Evolutionary conservation across 2,113 vertebrate species (phyloP).

Genomic region (Cyrtonyx montezumae): DNA sequence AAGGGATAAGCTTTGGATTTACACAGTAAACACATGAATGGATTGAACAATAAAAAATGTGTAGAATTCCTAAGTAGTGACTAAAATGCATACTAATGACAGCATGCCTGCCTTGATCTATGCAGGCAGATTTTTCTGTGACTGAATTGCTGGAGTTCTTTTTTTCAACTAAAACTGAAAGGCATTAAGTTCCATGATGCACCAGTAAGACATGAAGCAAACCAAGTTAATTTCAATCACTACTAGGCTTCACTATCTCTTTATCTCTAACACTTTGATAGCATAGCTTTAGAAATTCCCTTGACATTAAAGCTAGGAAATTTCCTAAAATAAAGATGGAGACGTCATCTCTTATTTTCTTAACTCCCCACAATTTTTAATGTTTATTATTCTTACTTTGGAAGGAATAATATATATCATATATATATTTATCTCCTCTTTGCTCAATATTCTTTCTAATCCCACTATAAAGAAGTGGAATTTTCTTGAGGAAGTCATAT

Average conservation of each 20-base stretch:
- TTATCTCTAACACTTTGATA: not conserved
- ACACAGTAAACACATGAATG: not conserved
- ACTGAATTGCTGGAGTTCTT: not conserved
- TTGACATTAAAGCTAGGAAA: not conserved
- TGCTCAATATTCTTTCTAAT: not conserved
- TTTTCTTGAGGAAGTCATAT: not conserved
- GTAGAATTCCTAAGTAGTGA: not conserved
- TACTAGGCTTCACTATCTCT: not conserved
- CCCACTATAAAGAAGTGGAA: not conserved
- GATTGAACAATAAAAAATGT: not conserved
- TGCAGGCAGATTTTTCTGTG: not conserved
- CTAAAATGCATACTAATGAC: not conserved
- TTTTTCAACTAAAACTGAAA: not conserved
- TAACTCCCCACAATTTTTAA: accelerated
- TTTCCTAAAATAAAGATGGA: not conserved
- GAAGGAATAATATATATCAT: not conserved
- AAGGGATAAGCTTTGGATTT: not conserved
- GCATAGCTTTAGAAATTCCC: not conserved
- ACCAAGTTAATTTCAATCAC: not conserved
- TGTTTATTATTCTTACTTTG: not conserved
- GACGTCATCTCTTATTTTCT: not conserved
- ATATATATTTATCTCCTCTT: not conserved
- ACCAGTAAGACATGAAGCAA: not conserved
- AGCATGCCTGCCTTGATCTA: not conserved
- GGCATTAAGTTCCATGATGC: not conserved